Percentiles rank a stretch among this genome's conserved stretches.
Conservation (phyloP, 92 coral and sea anemone genomes). For the Phenganax subtilis region DNA sequence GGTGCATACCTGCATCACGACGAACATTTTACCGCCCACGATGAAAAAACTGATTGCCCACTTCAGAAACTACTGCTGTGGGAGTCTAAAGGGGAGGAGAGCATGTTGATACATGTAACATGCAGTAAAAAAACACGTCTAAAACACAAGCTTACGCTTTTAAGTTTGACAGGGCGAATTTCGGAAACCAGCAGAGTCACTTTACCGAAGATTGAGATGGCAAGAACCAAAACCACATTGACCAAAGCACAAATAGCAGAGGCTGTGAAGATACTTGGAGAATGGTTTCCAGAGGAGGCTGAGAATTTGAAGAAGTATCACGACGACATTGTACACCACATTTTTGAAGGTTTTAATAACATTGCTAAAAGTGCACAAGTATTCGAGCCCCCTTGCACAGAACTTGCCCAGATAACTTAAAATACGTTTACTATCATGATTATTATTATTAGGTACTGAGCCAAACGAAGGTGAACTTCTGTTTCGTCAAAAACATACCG, state of each 20-base stretch:
- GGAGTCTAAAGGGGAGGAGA: no score
- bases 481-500: background rate
- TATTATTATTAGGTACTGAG: conserved; percentile 3
- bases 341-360: background rate
- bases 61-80: no score
- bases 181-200: background rate
- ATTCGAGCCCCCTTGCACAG: background rate
- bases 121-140: no score
- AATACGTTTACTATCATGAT: background rate
- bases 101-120: no score
- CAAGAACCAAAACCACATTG: background rate
- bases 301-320: background rate
- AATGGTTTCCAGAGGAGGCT: conserved; percentile 19
- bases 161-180: background rate
- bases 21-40: no score
- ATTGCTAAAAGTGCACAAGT: background rate
- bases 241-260: conserved; percentile 1
- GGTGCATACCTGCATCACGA: no score
- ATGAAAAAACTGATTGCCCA: no score
- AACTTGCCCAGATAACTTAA: background rate
- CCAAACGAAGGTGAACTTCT: background rate
- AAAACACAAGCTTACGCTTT: background rate
- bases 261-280: background rate
- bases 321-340: background rate
- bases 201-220: background rate